Evolutionary conservation across 2,888 invertebrate genomes (phyloP).

Genomic region (Dascillus cervinus): DNA sequence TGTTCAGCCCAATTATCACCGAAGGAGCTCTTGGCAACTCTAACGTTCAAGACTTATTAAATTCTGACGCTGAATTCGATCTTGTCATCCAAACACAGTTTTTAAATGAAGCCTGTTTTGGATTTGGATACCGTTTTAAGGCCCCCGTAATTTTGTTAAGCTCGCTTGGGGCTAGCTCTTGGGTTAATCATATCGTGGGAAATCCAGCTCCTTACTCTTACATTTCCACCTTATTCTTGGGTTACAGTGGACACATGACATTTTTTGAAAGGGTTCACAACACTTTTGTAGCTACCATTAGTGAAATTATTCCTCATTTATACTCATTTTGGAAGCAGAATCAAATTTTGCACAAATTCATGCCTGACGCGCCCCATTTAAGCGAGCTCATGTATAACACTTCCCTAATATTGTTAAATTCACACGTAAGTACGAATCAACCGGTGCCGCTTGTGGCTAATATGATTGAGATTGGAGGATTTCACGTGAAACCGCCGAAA

Average conservation of each 20-base stretch:
- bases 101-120: slow-evolving; percentile 43
- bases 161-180: slow-evolving; percentile 41
- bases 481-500: slow-evolving; percentile 37
- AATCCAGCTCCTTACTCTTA: slow-evolving; percentile 45
- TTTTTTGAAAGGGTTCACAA: slow-evolving; percentile 51
- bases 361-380: slow-evolving; percentile 25
- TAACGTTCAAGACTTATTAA: slow-evolving; percentile 26
- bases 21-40: slow-evolving; percentile 13
- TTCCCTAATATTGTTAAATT: slow-evolving; percentile 27
- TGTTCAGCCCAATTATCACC: neutral
- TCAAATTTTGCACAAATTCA: slow-evolving; percentile 21
- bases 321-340: slow-evolving; percentile 16
- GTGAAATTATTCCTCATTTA: slow-evolving; percentile 16
- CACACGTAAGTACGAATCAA: slow-evolving; percentile 45
- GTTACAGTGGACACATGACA: slow-evolving; percentile 41
- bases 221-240: slow-evolving; percentile 43
- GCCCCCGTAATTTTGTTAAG: slow-evolving; percentile 38
- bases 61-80: slow-evolving; percentile 36
- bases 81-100: slow-evolving; percentile 43
- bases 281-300: slow-evolving; percentile 27
- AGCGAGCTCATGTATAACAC: slow-evolving; percentile 22
- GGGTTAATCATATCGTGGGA: slow-evolving; percentile 45
- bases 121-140: slow-evolving; percentile 35
- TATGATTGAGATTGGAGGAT: slow-evolving; percentile 51
- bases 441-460: slow-evolving; percentile 48